Evolutionary conservation across 2,888 invertebrate genomes (phyloP), one percentile per base, ranked within the genome.

Genomic region (Drepana falcataria): DNA sequence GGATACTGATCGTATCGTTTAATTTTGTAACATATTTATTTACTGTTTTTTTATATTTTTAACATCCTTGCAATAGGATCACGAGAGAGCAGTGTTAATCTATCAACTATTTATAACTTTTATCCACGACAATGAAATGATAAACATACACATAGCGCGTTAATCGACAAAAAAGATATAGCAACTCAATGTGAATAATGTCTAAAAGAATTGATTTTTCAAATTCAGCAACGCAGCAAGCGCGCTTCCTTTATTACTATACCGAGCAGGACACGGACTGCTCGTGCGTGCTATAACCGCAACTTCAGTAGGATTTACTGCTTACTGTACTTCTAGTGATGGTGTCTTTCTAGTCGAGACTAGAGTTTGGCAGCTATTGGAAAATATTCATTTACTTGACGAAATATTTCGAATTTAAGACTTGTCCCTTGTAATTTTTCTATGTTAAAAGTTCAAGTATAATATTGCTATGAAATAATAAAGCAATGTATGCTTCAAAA

Each of bases 361-460:
- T 56, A 53, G 58, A 65, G 75, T 72, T 78, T 75, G 76, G 77
- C 73, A 70, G 77, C 70, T 58, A 60, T 54, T 62, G 52, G 56
- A 61, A 63, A 60, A 60, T 35, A 35, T 56, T 52, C 40, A 54
- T 48, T 59, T 47, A 55, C 48, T 61, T 54, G 59, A 56, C 55
- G 51, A 35, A 52, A 53, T 47, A 55, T 75, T 71, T 62, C 65
- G 61, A 59, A 61, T 55, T 58, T 54, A 66, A 69, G 81, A 77
- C 81, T 83, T 79, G 83, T 75, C 76, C 78, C 67, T 65, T 69
- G 53, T 68, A 77, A 81, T 82, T 79, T 72, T 71, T 71, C 44
- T 73, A 66, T 78, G 61, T 71, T 76, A 71, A 84, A 83, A 78
- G 72, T 77, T 75, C 79, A 81, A 82, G 83, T 84, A 69, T 66